These are phyloP conservation scores for Gryllus longicercus DNA, from an alignment of 2,888 invertebrate genomes.

Conservation along the genomic window DNA sequence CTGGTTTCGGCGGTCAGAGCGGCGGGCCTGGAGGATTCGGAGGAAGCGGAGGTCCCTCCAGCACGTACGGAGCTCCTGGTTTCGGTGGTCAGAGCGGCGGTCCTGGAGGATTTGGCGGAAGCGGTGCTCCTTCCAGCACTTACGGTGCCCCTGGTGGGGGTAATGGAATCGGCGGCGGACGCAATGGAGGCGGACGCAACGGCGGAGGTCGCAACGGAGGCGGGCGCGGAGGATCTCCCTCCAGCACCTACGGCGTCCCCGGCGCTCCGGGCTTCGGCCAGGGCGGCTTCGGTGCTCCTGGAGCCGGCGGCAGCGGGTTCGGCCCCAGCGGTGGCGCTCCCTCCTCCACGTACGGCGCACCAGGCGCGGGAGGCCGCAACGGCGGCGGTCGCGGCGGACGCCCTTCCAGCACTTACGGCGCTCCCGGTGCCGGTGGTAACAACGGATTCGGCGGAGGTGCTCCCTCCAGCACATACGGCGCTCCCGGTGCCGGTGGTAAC, in stretches of 20 bases:
- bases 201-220: not conserved
- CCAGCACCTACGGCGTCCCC: slow-evolving; percentile 20
- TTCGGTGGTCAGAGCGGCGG: not conserved
- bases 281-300: slow-evolving; percentile 26
- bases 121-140: slow-evolving; percentile 26
- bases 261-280: not conserved
- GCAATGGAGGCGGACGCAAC: slow-evolving; percentile 18
- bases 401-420: slow-evolving; percentile 29
- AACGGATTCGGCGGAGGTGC: slow-evolving; percentile 26
- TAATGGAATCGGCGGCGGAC: slow-evolving; percentile 10
- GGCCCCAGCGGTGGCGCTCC: slow-evolving; percentile 24
- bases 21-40: slow-evolving; percentile 11
- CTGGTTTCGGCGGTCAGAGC: not conserved
- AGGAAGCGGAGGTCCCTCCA: slow-evolving; percentile 25
- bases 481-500: slow-evolving; percentile 27
- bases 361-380: slow-evolving; percentile 24
- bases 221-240: slow-evolving; percentile 19
- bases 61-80: slow-evolving; percentile 20
- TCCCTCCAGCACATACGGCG: slow-evolving; percentile 33
- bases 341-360: slow-evolving; percentile 30
- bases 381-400: not conserved
- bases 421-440: slow-evolving; percentile 24
- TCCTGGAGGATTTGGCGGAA: not conserved
- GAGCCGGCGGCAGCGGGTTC: slow-evolving; percentile 18
- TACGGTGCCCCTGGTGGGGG: slow-evolving; percentile 27